Base-by-base conservation (phyloP, 1,140 invertebrate genomes). In the Achatina immaculata region DNA sequence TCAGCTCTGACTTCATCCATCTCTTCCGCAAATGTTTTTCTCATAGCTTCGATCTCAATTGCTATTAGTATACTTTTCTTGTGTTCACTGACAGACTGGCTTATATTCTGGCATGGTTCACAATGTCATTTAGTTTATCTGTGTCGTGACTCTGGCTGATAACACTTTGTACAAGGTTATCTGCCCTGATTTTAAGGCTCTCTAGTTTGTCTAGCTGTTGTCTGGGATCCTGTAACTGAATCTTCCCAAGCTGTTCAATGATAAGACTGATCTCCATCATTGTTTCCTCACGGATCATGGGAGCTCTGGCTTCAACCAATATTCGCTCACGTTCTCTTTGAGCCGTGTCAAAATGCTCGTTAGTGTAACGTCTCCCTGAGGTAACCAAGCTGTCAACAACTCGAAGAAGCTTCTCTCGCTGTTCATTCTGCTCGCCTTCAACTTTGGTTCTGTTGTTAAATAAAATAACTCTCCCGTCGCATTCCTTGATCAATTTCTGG, bases 371-470 rank as follows among this genome's bases (percentile, higher is more conserved):
- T 14, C 2, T 31, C 7, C 34, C 66, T 34, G 14, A 3, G 9
- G 4, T 14, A 16, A 14, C 66, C 9, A 68, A 31, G 7, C 66
- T 4, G n/a, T 68, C 66, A 16, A 68, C n/a, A 4, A 38, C 34
- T 19, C 9, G 2, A 31, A 68, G 16, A 2, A 68, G 66, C 24
- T 68, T 6, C 16, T 14, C 7, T 2, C 2, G 9, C 34, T 68
- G 66, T 40, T 4, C 38, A 4, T 34, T 68, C 6, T 38, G 9
- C 19, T 31, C 34, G 2, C 19, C 34, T 36, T 6, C 34, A 40
- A 31, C 66, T 68, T 36, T 38, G 4, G n/a, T 24, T 68, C 34
- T 68, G 21, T 68, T 68, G 66, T 68, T 31, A 36, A 68, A 68
- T 2, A 11, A 24, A 6, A 68, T 40, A 68, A 36, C 14, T 68